phyloP scores from a whole-genome alignment of 1,140 invertebrate genomes.

The Palaemon carinicauda region DNA sequence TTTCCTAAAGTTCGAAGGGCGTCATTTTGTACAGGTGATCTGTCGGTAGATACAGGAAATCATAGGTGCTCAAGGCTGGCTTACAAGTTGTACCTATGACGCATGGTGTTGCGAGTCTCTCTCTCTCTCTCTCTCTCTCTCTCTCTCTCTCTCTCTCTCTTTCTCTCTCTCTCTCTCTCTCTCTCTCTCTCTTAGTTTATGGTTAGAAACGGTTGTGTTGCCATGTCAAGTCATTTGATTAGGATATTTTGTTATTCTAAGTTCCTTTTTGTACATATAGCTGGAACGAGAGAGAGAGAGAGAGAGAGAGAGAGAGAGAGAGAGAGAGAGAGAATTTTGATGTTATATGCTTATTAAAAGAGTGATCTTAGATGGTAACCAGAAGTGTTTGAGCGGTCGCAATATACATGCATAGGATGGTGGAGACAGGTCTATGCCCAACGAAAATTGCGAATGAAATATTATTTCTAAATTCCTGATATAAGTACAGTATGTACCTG shows the following conservation, averaged over 20 bases:
- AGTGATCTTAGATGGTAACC: not conserved
- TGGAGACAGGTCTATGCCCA: no score
- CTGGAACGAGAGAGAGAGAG: no score
- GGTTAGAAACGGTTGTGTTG: not conserved
- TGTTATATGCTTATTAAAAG: not conserved
- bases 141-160: not conserved
- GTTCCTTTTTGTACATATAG: no score
- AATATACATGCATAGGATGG: no score
- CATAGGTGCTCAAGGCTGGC: not conserved
- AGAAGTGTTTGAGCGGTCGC: no score
- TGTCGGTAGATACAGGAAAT: not conserved
- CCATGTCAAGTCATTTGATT: no score
- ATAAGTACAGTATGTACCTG: no score
- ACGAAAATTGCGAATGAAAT: no score
- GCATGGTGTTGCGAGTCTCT: not conserved
- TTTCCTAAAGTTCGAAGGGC: no score
- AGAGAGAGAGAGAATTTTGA: not conserved
- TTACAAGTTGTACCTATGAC: not conserved
- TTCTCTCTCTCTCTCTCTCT: not conserved
- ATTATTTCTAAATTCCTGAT: no score
- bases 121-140: not conserved
- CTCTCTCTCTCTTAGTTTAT: not conserved
- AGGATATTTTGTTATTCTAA: no score
- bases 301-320: no score
- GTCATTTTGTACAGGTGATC: not conserved